A percentile compares a stretch with the other conserved stretches of the same genome.
Conservation (phyloP, 2,113 vertebrate genomes). For the Corydoras maculifer region DNA sequence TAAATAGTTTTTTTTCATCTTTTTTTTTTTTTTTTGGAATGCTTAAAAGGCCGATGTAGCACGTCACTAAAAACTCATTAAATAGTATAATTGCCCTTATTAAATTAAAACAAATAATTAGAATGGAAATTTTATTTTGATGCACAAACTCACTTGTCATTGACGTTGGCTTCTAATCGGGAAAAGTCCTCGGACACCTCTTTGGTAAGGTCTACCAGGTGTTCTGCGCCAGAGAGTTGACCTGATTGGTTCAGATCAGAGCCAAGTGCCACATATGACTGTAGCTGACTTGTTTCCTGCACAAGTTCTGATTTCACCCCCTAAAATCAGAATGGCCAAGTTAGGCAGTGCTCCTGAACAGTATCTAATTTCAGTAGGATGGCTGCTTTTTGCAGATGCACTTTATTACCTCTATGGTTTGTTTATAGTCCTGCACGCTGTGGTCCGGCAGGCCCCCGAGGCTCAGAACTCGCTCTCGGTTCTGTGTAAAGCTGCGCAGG, state of each 20-base stretch:
- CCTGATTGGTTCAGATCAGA: slow-evolving; percentile 69
- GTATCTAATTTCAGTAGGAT: background rate
- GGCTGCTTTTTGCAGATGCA: background rate
- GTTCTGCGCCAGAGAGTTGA: slow-evolving; percentile 61
- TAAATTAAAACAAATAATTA: too few species aligned
- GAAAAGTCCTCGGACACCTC: slow-evolving; percentile 75
- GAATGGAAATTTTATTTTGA: too few species aligned
- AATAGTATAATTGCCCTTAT: too few species aligned
- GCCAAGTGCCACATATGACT: slow-evolving; percentile 71
- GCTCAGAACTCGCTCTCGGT: slow-evolving; percentile 67
- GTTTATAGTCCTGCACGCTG: slow-evolving; percentile 79
- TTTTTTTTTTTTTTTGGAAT: too few species aligned
- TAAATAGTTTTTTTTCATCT: too few species aligned
- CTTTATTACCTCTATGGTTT: slow-evolving; percentile 80
- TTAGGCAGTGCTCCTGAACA: background rate
- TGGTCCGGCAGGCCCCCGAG: slow-evolving; percentile 78
- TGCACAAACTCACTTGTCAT: slow-evolving; percentile 69
- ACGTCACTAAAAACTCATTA: too few species aligned
- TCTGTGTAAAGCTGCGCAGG: slow-evolving; percentile 77
- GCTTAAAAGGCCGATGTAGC: too few species aligned
- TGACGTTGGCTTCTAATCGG: slow-evolving; percentile 72
- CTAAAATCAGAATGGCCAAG: slow-evolving; percentile 54
- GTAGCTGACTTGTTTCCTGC: slow-evolving; percentile 77
- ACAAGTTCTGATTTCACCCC: slow-evolving; percentile 79
- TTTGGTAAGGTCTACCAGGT: slow-evolving; percentile 71